phyloP scores from a whole-genome alignment of 2,888 invertebrate species.

The Platynereis dumerilii region DNA sequence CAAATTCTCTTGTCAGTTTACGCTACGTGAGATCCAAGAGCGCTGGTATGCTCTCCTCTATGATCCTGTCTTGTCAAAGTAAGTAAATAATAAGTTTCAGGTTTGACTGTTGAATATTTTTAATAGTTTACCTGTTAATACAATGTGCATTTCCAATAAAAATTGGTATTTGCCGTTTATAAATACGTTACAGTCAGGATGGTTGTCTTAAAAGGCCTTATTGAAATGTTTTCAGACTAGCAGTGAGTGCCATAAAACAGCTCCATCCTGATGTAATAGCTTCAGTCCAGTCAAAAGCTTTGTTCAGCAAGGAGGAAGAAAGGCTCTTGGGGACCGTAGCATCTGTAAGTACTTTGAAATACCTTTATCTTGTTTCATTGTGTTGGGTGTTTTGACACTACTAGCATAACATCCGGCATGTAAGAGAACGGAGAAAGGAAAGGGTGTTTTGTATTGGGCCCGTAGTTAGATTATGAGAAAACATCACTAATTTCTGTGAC shows the following conservation, averaged over 20 bases:
- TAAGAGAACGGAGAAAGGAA: too few relatives aligned
- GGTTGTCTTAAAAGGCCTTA: too few relatives aligned
- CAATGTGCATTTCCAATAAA: too few relatives aligned
- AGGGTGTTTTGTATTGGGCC: too few relatives aligned
- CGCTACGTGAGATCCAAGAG: constrained; percentile 89
- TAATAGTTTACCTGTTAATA: background rate
- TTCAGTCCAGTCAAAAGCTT: constrained; percentile 83
- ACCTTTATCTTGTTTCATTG: background rate
- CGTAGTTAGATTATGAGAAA: too few relatives aligned
- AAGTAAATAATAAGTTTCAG: constrained; percentile 35
- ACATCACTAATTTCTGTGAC: too few relatives aligned
- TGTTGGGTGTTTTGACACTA: too few relatives aligned
- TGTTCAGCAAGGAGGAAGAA: constrained; percentile 90
- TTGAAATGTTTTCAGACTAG: constrained; percentile 77
- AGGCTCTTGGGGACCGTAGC: constrained; percentile 80
- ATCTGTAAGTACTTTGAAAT: constrained; percentile 70
- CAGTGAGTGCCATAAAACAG: constrained; percentile 91
- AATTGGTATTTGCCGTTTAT: too few relatives aligned
- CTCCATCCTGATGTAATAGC: constrained; percentile 89
- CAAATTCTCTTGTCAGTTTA: constrained; percentile 95
- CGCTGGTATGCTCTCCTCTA: constrained; percentile 96
- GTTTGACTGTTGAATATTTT: background rate
- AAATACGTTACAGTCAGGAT: too few relatives aligned
- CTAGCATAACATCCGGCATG: too few relatives aligned
- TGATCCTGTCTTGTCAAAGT: constrained; percentile 87